These are phyloP conservation scores for Atlantisia rogersi DNA, from an alignment of 2,113 vertebrate genomes.

Conservation along the genomic window DNA sequence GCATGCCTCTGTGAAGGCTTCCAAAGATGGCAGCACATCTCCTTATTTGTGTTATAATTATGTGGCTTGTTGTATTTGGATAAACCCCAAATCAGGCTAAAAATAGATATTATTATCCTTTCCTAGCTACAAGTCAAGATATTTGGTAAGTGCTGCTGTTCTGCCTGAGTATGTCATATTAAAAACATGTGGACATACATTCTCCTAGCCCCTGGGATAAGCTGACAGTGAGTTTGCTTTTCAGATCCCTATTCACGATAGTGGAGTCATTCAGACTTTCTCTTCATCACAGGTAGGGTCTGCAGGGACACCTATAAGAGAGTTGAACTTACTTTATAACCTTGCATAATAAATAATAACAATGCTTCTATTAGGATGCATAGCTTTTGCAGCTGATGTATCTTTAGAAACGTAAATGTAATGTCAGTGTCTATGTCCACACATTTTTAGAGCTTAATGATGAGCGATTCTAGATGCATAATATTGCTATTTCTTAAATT, in stretches of 20 bases:
- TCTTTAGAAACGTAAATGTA: background rate
- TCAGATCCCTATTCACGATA: background rate
- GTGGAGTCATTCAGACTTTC: background rate
- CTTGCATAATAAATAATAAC: background rate
- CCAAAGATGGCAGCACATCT: background rate
- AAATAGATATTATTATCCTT: background rate
- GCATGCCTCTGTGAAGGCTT: background rate
- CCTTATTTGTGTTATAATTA: background rate
- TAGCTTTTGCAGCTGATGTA: background rate
- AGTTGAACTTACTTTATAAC: background rate
- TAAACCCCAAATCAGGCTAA: background rate
- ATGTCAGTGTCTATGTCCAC: background rate
- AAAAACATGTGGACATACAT: background rate
- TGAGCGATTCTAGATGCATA: background rate
- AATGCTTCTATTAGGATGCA: background rate
- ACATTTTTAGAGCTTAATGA: background rate
- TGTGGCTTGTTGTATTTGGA: background rate
- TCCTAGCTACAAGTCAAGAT: background rate
- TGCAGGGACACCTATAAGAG: background rate
- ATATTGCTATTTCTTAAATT: background rate
- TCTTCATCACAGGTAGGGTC: background rate
- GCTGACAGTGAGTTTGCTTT: background rate
- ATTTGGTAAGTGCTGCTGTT: background rate
- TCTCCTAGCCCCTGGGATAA: background rate
- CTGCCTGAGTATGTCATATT: background rate